Conservation (phyloP, 1,140 invertebrate genomes). For the Solen grandis region DNA sequence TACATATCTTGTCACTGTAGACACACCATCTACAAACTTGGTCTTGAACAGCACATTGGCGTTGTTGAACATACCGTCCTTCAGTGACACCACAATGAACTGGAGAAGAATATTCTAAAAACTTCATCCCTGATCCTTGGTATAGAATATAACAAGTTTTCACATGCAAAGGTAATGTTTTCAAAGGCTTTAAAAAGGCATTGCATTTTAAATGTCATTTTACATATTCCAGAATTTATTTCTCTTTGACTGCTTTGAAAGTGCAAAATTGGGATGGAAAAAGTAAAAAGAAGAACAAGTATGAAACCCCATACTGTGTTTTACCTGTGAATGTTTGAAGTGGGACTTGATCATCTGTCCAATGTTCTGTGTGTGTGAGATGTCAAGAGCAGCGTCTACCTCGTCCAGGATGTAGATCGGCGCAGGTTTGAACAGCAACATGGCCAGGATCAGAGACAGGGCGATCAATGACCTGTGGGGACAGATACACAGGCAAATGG, state of each 20-base stretch:
- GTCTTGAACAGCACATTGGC: slow-evolving; percentile 99
- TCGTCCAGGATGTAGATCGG: slow-evolving; percentile 99
- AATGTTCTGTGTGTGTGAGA: slow-evolving; percentile 99
- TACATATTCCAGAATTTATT: neutral
- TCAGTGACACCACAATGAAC: slow-evolving; percentile 99
- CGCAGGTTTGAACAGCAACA: slow-evolving; percentile 98
- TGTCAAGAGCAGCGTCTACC: slow-evolving; percentile 98
- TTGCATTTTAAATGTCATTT: too few species aligned
- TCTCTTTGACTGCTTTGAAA: neutral
- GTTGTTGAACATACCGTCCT: slow-evolving; percentile 99
- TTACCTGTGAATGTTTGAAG: slow-evolving; percentile 95
- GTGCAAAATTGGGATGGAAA: too few species aligned
- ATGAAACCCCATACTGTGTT: too few species aligned
- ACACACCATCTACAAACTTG: slow-evolving; percentile 97
- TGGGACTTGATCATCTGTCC: slow-evolving; percentile 96
- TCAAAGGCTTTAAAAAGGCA: too few species aligned
- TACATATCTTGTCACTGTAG: slow-evolving; percentile 88
- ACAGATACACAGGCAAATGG: too few species aligned
- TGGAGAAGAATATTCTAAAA: slow-evolving; percentile 85
- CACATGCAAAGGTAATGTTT: too few species aligned
- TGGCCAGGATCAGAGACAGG: slow-evolving; percentile 96
- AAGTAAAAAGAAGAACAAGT: too few species aligned
- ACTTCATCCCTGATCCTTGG: too few species aligned
- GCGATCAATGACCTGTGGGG: slow-evolving; percentile 92
- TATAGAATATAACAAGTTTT: too few species aligned